phyloP scores from a whole-genome alignment of 1,140 invertebrate genomes.

The Potamilus streckersoni region DNA sequence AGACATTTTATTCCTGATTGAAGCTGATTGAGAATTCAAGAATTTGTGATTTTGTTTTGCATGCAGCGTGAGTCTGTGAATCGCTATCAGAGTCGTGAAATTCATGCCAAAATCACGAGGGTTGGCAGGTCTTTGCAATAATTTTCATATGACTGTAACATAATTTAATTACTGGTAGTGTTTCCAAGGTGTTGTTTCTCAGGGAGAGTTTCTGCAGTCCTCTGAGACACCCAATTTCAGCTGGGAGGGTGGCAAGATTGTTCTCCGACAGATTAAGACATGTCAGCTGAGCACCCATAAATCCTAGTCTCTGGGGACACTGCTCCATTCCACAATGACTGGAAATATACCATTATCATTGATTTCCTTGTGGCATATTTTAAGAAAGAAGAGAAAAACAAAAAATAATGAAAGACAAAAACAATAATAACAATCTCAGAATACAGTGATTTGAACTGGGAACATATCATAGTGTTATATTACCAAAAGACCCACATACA shows the following conservation, averaged over 20 bases:
- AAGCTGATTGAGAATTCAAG: too few species aligned
- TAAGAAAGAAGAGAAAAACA: too few species aligned
- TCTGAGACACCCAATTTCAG: conserved; percentile 46
- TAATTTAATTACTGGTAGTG: conserved; percentile 43
- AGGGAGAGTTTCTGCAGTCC: conserved; percentile 42
- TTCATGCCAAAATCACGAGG: background rate
- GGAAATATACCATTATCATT: background rate
- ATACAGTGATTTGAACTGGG: too few species aligned
- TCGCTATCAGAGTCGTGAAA: background rate
- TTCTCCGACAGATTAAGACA: conserved; percentile 45
- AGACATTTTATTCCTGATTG: too few species aligned
- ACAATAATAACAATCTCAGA: too few species aligned
- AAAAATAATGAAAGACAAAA: too few species aligned
- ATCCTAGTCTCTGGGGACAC: conserved; percentile 44
- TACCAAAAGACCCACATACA: too few species aligned
- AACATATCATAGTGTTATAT: too few species aligned
- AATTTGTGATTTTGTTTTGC: too few species aligned
- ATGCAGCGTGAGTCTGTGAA: too few species aligned
- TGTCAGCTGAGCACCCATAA: conserved; percentile 45
- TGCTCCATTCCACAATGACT: conserved; percentile 26
- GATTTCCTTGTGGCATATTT: too few species aligned
- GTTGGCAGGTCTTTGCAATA: background rate
- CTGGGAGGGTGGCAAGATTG: conserved; percentile 31
- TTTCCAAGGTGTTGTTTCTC: conserved; percentile 34
- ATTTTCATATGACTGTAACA: background rate